A percentile compares a stretch with the other conserved stretches of the same genome.
These are phyloP conservation scores for Benitochromis conjunctus DNA, from an alignment of 2,113 vertebrate genomes.

Conservation along the genomic window DNA sequence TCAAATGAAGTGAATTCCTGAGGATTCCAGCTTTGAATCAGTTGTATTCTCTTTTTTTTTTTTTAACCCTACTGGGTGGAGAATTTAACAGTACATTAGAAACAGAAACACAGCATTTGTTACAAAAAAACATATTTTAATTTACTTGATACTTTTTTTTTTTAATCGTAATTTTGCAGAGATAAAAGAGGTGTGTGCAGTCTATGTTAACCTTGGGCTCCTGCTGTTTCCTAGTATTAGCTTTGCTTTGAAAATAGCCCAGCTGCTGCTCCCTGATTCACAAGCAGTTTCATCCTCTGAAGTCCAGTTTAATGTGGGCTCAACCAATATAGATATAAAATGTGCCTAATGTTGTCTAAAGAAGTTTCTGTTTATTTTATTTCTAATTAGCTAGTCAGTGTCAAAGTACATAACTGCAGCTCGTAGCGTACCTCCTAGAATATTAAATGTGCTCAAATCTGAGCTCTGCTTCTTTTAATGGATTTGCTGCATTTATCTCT, in stretches of 20 bases:
- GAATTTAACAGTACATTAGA: not conserved
- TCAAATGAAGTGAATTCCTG: not conserved
- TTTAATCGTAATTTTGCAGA: not conserved
- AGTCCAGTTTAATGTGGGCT: slow-evolving; percentile 13
- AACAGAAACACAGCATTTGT: not conserved
- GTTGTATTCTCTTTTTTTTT: not conserved
- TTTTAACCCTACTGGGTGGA: too few species aligned
- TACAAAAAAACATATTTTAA: not conserved
- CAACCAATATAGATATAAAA: not conserved
- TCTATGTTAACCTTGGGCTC: not conserved
- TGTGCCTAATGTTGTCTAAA: not conserved
- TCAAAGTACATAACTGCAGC: not conserved
- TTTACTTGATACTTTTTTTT: not conserved
- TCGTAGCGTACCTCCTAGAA: not conserved
- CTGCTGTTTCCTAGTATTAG: not conserved
- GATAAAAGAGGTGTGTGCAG: not conserved
- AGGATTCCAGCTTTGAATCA: not conserved
- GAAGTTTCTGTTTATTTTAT: not conserved
- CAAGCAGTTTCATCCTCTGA: slow-evolving; percentile 36
- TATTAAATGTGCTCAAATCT: slow-evolving; percentile 1
- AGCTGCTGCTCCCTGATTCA: slow-evolving; percentile 4
- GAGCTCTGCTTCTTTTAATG: slow-evolving; percentile 1
- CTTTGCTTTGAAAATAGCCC: not conserved
- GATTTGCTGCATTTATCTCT: slow-evolving; percentile 43
- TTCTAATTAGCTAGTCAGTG: not conserved